These are phyloP conservation scores for Channa argus DNA, from an alignment of 2,113 vertebrate genomes.

Conservation along the genomic window DNA sequence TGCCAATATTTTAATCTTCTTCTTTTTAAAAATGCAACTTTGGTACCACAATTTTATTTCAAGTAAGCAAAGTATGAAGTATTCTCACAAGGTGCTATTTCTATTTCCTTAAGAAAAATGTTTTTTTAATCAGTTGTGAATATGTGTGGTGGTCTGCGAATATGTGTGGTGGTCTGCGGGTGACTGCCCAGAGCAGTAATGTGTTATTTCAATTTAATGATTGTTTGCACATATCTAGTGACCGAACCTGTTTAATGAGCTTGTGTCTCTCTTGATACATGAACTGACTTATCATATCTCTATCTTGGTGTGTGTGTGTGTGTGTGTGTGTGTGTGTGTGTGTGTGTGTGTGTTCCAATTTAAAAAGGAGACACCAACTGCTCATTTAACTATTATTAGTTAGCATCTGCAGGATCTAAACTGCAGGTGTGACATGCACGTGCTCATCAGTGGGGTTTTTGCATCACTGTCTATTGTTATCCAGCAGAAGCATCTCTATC, in stretches of 20 bases:
- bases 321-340: too few relatives aligned
- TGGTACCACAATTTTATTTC: background rate
- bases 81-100: too few relatives aligned
- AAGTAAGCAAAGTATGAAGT: too few relatives aligned
- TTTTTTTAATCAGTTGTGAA: too few relatives aligned
- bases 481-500: constrained; percentile 26
- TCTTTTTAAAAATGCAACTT: too few relatives aligned
- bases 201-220: constrained; percentile 30
- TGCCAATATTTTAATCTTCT: background rate
- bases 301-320: too few relatives aligned
- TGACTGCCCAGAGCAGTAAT: background rate
- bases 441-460: constrained; percentile 2
- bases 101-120: too few relatives aligned
- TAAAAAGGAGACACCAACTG: background rate
- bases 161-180: constrained; percentile 1
- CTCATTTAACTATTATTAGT: constrained; percentile 24
- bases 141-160: constrained; percentile 1
- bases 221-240: constrained; percentile 38
- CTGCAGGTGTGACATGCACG: constrained; percentile 16
- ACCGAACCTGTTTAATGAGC: constrained; percentile 52
- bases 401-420: constrained; percentile 4
- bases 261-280: constrained; percentile 8
- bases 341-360: constrained; percentile 4
- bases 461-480: constrained; percentile 29
- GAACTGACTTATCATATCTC: background rate